A percentile compares a stretch with the other conserved stretches of the same genome.
Conservation (phyloP, 1,140 invertebrate species). For the Odontomachus brunneus region DNA sequence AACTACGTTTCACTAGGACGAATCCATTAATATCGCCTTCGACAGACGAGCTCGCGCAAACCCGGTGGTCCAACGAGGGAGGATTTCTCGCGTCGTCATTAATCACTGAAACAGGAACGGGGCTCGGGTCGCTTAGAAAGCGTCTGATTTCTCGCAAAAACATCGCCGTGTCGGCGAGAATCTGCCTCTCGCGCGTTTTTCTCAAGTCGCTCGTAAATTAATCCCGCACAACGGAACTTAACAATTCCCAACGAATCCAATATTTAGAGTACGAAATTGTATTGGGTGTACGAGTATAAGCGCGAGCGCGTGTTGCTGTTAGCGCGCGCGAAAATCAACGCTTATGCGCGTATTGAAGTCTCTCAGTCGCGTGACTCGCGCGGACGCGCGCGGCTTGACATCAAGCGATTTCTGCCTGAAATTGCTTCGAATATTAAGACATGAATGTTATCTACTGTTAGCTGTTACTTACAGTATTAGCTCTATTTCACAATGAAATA, state of each 20-base stretch:
- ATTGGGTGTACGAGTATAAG: neutral
- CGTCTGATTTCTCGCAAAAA: conserved; percentile 43
- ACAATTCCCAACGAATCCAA: neutral
- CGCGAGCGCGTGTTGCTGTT: neutral
- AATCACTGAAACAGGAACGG: conserved; percentile 63
- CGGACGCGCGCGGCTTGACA: no score
- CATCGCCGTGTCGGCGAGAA: neutral
- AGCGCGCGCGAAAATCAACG: no score
- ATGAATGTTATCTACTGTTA: no score
- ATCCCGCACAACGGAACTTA: conserved; percentile 19
- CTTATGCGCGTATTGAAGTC: neutral
- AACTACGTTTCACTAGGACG: conserved; percentile 62
- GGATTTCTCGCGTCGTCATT: conserved; percentile 67
- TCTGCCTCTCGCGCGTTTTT: neutral
- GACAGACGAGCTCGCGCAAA: conserved; percentile 62
- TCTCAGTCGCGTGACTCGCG: neutral
- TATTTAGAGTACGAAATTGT: neutral
- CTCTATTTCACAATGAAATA: no score
- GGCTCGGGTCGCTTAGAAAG: conserved; percentile 59
- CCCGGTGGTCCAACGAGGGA: conserved; percentile 63
- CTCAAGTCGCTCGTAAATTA: conserved; percentile 12
- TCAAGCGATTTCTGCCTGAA: no score
- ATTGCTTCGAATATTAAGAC: no score
- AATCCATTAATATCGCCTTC: conserved; percentile 67
- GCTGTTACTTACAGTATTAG: no score